A percentile compares a stretch with the other conserved stretches of the same genome.
phyloP scores from a whole-genome alignment of 2,888 invertebrate genomes.

The Phyllotreta striolata region DNA sequence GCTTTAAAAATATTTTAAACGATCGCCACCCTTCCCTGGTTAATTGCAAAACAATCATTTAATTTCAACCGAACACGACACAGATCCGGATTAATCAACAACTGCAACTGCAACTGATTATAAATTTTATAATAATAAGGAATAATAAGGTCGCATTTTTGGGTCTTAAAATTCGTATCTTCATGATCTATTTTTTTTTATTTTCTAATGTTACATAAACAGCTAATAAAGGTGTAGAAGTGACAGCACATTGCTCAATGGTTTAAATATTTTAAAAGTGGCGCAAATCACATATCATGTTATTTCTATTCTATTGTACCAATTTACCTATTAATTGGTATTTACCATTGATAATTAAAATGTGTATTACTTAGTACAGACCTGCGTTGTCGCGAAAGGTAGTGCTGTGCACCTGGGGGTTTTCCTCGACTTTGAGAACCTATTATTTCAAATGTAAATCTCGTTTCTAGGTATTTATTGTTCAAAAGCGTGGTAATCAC shows the following conservation, averaged over 20 bases:
- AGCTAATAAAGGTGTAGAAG: no score
- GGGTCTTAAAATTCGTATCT: no score
- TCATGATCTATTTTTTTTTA: no score
- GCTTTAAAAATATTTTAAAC: conserved; percentile 27
- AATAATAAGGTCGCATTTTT: no score
- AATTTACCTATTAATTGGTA: no score
- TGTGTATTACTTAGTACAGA: conserved; percentile 5
- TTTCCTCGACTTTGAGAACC: conserved; percentile 41
- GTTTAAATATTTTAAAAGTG: no score
- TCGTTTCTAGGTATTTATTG: conserved; percentile 40
- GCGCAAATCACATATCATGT: no score
- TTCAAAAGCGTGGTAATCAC: conserved; percentile 43
- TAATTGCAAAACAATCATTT: conserved; percentile 18
- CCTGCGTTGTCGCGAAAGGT: conserved; percentile 22
- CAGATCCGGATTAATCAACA: conserved; percentile 17
- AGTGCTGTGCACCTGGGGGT: conserved; percentile 38
- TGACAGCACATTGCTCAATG: no score
- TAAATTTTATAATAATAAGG: no score
- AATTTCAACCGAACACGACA: conserved; percentile 14
- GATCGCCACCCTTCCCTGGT: conserved; percentile 26
- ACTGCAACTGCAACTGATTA: not conserved
- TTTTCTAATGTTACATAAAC: no score
- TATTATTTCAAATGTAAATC: conserved; percentile 44
- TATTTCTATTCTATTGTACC: no score
- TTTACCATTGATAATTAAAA: not conserved